Base-by-base conservation (phyloP, 64 coral and sea anemone species). In the Pachyseris speciosa region DNA sequence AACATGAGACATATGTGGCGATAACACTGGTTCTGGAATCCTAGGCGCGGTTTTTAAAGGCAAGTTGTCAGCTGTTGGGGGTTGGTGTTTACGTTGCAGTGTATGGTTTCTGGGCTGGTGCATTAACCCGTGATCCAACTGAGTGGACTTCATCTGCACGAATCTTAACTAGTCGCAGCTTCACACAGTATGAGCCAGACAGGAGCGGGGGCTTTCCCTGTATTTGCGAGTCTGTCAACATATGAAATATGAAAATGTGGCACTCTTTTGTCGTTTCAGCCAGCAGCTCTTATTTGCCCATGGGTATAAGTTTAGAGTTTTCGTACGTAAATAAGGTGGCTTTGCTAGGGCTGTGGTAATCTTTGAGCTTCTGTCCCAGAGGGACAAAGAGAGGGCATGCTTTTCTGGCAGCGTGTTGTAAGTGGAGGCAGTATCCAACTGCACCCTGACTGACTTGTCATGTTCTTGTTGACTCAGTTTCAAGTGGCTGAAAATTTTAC, bases 141-240 rank as follows among this genome's bases (percentile, higher is more conserved):
- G 67, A 40, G 50, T 72, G 44, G 67, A 73, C 40, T 53, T 51
- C 39, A 73, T 87, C 68, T 87, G 84, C 84, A 87, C 55, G 68
- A 66, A 87, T 73, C 47, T 74, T 74, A 24, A 74, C 84, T 69
- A 87, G 30, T 30, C 84, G 67, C 45, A 85, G 32, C 17, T 85
- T 67, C 38, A 85, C 81, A 85, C 59, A 85, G 38, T 85, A 59
- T 67, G 81, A 85, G 48, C 81, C 84, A 73, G 68, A 87, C 67
- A 74, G 49, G 39, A 87, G 67, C 38, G 55, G 49, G 84, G 49
- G 84, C 48, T 73, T 73, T 57, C 33, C 53, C 74, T 6, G 84
- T 72, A 74, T 73, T 32, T 59, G n/a, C n/a, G 84, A 87, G 45
- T 87, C 84, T 38, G 48, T 74, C 38, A 87, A 58, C 51, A 59